Base-by-base conservation (phyloP, 2,797 vertebrate species). In the Megalops cyprinoides region DNA sequence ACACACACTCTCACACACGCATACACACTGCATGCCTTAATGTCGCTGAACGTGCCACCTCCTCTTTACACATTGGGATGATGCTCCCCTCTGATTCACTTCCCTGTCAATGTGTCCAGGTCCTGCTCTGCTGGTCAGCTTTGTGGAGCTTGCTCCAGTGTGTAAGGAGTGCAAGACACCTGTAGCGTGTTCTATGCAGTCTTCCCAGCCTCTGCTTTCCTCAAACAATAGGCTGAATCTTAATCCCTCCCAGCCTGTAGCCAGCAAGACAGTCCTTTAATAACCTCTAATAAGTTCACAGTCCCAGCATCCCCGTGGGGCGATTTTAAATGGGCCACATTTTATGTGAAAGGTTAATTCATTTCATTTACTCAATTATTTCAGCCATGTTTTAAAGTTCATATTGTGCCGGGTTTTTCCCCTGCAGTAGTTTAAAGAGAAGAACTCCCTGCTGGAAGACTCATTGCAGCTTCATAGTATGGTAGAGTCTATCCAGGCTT, bases 281-380 rank as follows among this genome's bases (percentile, higher is more conserved):
- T 75, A 31, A 34, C 74, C 49, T 20, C 48, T 75, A 75, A 53
- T 75, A 34, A 31, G n/a, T 18, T 49, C 74, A 75, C 46, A 14
- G 44, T 12, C 28, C 46, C 14, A 25, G 8, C 8, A 23, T 44
- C n/a, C 42, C 14, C n/a, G 65, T n/a, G 34, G 6, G 74, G n/a
- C 23, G 10, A 75, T 49, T 15, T 31, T 14, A 15, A 34, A n/a
- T 46, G 34, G 15, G 46, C 28, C 48, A 9, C 3, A 3, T 49
- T 18, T 75, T 49, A 75, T n/a, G 14, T 74, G 8, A 42, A 53
- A 53, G 74, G 44, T 75, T 75, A 51, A 75, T 51, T 75, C 31
- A 34, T 55, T 55, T 55, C 14, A 15, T 75, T 51, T 51, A 2
- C 44, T 49, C 2, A 53, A 75, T 75, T 75, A 31, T 75, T 75